phyloP scores from a whole-genome alignment of 2,113 vertebrate species.

The Odontesthes bonariensis region DNA sequence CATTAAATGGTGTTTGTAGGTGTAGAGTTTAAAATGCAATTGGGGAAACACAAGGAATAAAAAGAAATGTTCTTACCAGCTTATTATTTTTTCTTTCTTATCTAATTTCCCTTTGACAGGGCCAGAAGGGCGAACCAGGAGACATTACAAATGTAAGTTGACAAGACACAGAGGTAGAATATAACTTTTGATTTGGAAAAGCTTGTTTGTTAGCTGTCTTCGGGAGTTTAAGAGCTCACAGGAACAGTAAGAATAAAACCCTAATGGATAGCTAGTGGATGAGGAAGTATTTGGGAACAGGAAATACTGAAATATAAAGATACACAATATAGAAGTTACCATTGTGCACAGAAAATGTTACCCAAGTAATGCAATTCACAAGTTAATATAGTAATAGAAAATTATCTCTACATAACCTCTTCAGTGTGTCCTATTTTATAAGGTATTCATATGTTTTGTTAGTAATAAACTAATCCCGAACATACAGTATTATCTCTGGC shows the following conservation, averaged over 20 bases:
- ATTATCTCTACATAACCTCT: too few relatives aligned
- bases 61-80: background rate
- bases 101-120: conserved; percentile 75
- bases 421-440: too few relatives aligned
- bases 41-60: background rate
- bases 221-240: background rate
- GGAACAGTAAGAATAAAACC: background rate
- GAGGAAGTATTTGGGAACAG: background rate
- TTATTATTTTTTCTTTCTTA: conserved; percentile 35
- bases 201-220: background rate
- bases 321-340: background rate
- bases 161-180: conserved; percentile 1
- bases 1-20: background rate
- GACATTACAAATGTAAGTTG: conserved; percentile 90
- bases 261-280: accelerated
- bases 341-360: background rate
- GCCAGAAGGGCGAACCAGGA: conserved; percentile 93
- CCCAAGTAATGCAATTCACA: background rate
- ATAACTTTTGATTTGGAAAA: background rate
- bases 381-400: background rate
- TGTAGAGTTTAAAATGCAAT: background rate
- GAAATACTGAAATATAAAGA: background rate
- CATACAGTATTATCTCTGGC: too few relatives aligned
- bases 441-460: background rate
- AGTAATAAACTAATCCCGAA: too few relatives aligned